Evolutionary conservation across 2,888 invertebrate species (phyloP), one percentile per base, ranked within the genome.

Genomic region (Esperia sulphurella): DNA sequence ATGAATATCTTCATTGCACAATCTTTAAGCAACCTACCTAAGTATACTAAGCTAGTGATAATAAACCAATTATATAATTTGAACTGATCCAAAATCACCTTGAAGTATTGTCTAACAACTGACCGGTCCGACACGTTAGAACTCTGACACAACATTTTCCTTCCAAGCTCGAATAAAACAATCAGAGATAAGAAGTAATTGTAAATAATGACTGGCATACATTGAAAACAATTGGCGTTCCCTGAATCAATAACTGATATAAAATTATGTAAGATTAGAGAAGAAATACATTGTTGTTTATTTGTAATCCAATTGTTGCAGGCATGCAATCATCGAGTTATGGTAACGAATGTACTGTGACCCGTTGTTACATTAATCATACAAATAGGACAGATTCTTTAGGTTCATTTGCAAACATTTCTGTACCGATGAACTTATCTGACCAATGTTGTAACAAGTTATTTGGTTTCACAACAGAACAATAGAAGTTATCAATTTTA

Each of bases 311-410:
- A 51, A 69, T 67, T 71, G 65, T 63, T 59, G 54, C 54, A 41
- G 48, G 52, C 51, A 51, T 46, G 56, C 65, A 68, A 76, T 71
- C 71, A 73, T 71, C 59, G 57, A 61, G 51, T 60, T 46, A 29
- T 28, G 48, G 52, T 49, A 61, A 61, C 59, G 58, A 66, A 61
- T 58, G 63, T 68, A 58, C 63, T 61, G 57, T 58, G 71, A 74
- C 64, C 71, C 62, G 69, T 68, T 61, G 60, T 64, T 67, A 62
- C 76, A 80, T 81, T 79, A 75, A 79, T 79, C 80, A 81, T 70
- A 72, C 62, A 66, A 78, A 65, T 69, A 66, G 56, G 67, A 75
- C 71, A 68, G 57, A 59, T 59, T 51, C 49, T 43, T 42, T 41
- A 41, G 42, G 47, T 46, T 43, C 46, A 46, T 52, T 51, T 46